Evolutionary conservation across 1,140 invertebrate genomes (phyloP).

Genomic region (Choristoneura fumiferana): DNA sequence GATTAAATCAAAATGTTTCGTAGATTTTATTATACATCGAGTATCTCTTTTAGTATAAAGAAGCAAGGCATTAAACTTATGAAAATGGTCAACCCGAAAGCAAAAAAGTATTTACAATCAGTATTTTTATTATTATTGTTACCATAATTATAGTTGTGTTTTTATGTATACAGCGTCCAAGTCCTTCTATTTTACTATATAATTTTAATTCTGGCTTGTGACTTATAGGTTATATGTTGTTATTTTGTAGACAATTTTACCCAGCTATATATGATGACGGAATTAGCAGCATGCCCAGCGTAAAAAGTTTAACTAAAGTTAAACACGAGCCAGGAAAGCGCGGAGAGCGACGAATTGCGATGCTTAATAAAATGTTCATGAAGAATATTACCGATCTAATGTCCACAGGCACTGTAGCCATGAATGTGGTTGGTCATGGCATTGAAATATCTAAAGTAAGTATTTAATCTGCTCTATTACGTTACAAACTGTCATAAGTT

Average conservation of each 20-base stretch:
- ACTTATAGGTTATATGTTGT: conserved; percentile 23
- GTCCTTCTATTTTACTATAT: too few relatives aligned
- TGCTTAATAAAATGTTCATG: conserved; percentile 90
- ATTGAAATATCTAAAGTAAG: conserved; percentile 83
- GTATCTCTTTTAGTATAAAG: conserved; percentile 39
- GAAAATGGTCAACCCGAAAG: conserved; percentile 65
- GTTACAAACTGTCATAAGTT: too few relatives aligned
- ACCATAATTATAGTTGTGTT: too few relatives aligned
- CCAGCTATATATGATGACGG: conserved; percentile 30
- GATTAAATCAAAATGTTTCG: conserved; percentile 34
- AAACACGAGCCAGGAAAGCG: conserved; percentile 66
- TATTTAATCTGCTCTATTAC: too few relatives aligned
- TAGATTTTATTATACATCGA: conserved; percentile 52
- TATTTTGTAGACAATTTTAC: conserved; percentile 54
- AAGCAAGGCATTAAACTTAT: conserved; percentile 60
- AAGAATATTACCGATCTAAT: conserved; percentile 86
- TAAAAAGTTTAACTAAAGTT: conserved; percentile 63
- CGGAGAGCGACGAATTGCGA: conserved; percentile 75
- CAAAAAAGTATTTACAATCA: conserved; percentile 43
- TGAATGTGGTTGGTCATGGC: conserved; percentile 80
- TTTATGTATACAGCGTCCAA: too few relatives aligned
- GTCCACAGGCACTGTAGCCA: conserved; percentile 82
- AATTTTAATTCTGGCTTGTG: too few relatives aligned
- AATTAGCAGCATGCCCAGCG: conserved; percentile 41
- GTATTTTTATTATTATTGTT: too few relatives aligned